A percentile compares a stretch with the other conserved stretches of the same genome.
Conservation (phyloP, 2,797 vertebrate species). For the Orientallactaga sibirica region DNA sequence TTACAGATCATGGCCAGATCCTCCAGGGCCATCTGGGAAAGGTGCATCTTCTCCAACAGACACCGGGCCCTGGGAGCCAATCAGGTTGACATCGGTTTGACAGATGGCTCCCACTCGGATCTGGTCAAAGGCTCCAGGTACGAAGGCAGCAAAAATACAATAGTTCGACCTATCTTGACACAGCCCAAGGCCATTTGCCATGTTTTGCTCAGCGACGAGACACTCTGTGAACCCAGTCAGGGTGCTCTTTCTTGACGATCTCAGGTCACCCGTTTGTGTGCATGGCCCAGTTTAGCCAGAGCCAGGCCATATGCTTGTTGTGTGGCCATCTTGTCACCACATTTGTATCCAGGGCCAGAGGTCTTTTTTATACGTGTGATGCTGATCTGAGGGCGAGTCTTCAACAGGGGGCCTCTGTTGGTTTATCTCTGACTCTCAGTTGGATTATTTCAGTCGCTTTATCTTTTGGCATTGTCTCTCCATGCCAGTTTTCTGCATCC, state of each 20-base stretch:
- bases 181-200: slow-evolving; percentile 92
- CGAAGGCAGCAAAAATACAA: slow-evolving; percentile 93
- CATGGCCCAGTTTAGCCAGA: slow-evolving; percentile 89
- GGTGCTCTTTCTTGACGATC: slow-evolving; percentile 91
- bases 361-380: slow-evolving; percentile 85
- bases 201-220: slow-evolving; percentile 93
- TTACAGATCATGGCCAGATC: slow-evolving; percentile 94
- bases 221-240: slow-evolving; percentile 94
- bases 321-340: slow-evolving; percentile 92
- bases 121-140: slow-evolving; percentile 93
- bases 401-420: slow-evolving; percentile 87
- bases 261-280: slow-evolving; percentile 90
- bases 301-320: slow-evolving; percentile 91
- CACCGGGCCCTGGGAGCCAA: slow-evolving; percentile 92
- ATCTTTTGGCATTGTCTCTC: slow-evolving; percentile 92
- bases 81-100: slow-evolving; percentile 92
- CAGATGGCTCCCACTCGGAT: slow-evolving; percentile 94
- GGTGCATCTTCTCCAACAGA: slow-evolving; percentile 93
- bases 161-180: slow-evolving; percentile 89
- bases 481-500: slow-evolving; percentile 92
- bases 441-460: slow-evolving; percentile 86
- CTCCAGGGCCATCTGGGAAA: slow-evolving; percentile 93
- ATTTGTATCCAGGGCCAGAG: slow-evolving; percentile 89
- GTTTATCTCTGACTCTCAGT: slow-evolving; percentile 89
- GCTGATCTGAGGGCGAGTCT: slow-evolving; percentile 86